Evolutionary conservation across 2,113 vertebrate species (phyloP), one percentile per base, ranked within the genome.

Genomic region (Dipodomys merriami): DNA sequence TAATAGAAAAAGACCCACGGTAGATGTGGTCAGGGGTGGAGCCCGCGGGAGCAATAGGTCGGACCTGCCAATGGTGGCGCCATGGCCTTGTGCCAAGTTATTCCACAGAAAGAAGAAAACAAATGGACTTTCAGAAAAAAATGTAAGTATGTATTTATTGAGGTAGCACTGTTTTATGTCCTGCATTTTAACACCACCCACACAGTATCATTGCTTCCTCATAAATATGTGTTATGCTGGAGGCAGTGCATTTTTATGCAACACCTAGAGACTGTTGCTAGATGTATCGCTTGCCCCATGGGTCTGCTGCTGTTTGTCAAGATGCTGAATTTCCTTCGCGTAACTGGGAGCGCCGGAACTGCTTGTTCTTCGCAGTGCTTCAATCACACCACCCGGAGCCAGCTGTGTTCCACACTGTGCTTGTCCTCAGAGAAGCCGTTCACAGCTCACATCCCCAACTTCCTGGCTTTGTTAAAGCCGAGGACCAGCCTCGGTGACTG

Each of bases 131-230:
- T 29, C 53, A 83, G 74, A 86, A 0, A 78, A 67, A 81, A 80
- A 39, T 49, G 49, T 49, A 12, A 11, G 49, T 49, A 12, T 53
- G 9, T 23, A 27, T 23, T 86, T 85, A 35, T 91, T 88, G 35
- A 88, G 94, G 89, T 73, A 80, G 91, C 65, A 78, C 67, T 27
- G 3, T 4, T 87, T 96, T 93, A 76, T 91, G 90, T 92, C 3
- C 0, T 89, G 62, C 90, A 53, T 87, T 86, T 67, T 94, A 68
- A 92, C 30, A 64, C 27, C 19, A 76, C 19, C 29, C n/a, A 7
- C n/a, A 16, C 15, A 65, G 49, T 72, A 73, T 86, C 67, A 73
- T 60, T 74, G 84, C 64, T 86, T 67, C 30, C 74, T 83, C 72
- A 80, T 49, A 90, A 86, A 76, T n/a, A 39, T 0, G 57, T 77